Percentiles rank a stretch among this genome's conserved stretches.
Conservation (phyloP, 2,888 invertebrate genomes). For the Anagyrus pseudococci region DNA sequence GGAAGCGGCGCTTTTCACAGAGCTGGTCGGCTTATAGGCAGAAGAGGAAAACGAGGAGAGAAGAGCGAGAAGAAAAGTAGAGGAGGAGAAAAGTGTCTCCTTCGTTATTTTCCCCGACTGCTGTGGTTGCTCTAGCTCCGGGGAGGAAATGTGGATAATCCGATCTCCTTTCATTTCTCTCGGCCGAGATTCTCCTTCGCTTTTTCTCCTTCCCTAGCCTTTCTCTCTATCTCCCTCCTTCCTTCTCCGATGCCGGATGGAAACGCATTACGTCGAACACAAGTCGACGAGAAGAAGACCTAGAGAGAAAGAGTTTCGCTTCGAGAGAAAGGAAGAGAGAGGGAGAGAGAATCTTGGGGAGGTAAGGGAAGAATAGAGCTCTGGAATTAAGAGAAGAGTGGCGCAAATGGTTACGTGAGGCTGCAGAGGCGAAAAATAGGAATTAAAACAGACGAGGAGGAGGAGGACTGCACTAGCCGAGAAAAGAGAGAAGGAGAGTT, state of each 20-base stretch:
- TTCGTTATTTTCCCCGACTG: slow-evolving; percentile 49
- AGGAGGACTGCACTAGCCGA: too few relatives aligned
- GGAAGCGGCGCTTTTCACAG: slow-evolving; percentile 38
- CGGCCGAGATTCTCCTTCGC: neutral
- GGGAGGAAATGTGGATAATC: slow-evolving; percentile 48
- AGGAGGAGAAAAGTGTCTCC: slow-evolving; percentile 39
- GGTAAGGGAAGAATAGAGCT: slow-evolving; percentile 11
- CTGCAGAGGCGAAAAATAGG: too few relatives aligned
- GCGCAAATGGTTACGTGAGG: too few relatives aligned
- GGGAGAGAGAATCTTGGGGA: too few relatives aligned
- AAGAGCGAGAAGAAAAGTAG: neutral
- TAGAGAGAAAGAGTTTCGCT: slow-evolving; percentile 12
- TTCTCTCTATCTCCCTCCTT: slow-evolving; percentile 1
- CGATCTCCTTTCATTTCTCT: slow-evolving; percentile 41
- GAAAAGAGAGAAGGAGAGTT: too few relatives aligned
- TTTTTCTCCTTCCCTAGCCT: slow-evolving; percentile 6
- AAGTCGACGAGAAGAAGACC: slow-evolving; percentile 5
- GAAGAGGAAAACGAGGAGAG: slow-evolving; percentile 28
- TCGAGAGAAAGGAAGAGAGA: slow-evolving; percentile 5
- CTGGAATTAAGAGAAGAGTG: too few relatives aligned
- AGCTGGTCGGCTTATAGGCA: slow-evolving; percentile 47
- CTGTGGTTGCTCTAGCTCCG: too few relatives aligned
- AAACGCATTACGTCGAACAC: slow-evolving; percentile 22
- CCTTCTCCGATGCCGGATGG: slow-evolving; percentile 8
- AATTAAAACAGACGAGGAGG: too few relatives aligned